A percentile compares a stretch with the other conserved stretches of the same genome.
These are phyloP conservation scores for Chionoecetes opilio DNA, from an alignment of 1,140 invertebrate genomes.

Conservation along the genomic window DNA sequence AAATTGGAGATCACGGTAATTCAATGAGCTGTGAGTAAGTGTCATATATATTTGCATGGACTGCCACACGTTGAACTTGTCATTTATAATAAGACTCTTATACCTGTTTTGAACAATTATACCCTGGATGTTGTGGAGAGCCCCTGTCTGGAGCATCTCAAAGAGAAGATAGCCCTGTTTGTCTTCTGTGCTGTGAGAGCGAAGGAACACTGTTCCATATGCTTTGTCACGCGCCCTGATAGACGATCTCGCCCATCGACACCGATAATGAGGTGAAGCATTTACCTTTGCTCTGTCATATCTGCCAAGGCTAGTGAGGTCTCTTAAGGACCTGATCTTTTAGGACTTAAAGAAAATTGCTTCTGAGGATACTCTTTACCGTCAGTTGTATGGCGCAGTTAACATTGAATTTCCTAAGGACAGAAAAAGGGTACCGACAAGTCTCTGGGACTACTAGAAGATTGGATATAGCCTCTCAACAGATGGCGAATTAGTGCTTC, in stretches of 20 bases:
- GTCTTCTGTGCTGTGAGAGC: neutral
- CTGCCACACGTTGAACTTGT: conserved; percentile 50
- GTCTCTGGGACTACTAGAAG: neutral
- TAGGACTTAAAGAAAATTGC: neutral
- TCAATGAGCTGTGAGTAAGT: conserved; percentile 78
- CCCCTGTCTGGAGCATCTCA: conserved; percentile 51
- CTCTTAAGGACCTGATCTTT: neutral
- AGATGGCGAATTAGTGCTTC: neutral
- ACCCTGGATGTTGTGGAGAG: conserved; percentile 57
- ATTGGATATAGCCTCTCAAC: neutral
- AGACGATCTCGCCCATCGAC: neutral
- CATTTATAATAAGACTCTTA: conserved; percentile 65
- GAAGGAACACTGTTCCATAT: neutral
- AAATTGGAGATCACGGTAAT: conserved; percentile 72
- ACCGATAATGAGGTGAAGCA: neutral
- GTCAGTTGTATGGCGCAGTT: neutral
- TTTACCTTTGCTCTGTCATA: neutral
- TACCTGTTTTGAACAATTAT: conserved; percentile 61
- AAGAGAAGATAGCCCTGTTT: conserved; percentile 40
- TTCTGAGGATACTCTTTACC: neutral
- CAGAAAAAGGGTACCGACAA: neutral
- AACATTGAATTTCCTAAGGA: neutral
- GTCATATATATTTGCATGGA: conserved; percentile 62
- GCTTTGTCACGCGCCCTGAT: conserved; percentile 33
- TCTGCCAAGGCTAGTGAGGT: neutral